Conservation (phyloP, 2,797 vertebrate genomes). For the Phoebastria nigripes region DNA sequence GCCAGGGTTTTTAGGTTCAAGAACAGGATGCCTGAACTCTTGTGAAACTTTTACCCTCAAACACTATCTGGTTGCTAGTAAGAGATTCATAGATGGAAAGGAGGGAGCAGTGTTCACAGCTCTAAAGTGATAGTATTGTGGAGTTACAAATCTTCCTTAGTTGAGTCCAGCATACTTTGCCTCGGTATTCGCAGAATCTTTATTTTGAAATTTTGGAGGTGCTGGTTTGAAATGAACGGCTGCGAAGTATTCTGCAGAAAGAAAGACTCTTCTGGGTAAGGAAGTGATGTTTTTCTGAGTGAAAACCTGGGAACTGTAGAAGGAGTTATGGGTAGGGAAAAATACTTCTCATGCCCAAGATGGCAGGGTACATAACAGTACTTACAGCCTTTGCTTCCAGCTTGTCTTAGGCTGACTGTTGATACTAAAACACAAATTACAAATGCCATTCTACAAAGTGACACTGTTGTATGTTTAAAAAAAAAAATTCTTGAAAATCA, state of each 20-base stretch:
- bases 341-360: fast-evolving
- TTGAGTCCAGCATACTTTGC: neutral
- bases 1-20: neutral
- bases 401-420: neutral
- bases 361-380: neutral
- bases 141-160: neutral
- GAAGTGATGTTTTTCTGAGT: neutral
- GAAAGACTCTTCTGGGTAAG: neutral
- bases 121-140: neutral
- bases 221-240: neutral
- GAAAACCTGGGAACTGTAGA: neutral
- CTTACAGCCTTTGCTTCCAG: neutral
- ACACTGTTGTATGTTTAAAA: neutral
- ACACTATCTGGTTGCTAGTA: fast-evolving
- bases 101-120: neutral
- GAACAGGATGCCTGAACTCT: neutral
- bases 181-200: neutral
- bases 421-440: neutral
- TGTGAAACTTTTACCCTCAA: neutral
- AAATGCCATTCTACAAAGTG: neutral
- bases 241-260: neutral
- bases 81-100: neutral
- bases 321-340: neutral
- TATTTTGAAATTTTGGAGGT: neutral
- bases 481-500: neutral